A percentile compares a stretch with the other conserved stretches of the same genome.
These are phyloP conservation scores for Ibycter americanus DNA, from an alignment of 2,797 vertebrate species.

Conservation along the genomic window DNA sequence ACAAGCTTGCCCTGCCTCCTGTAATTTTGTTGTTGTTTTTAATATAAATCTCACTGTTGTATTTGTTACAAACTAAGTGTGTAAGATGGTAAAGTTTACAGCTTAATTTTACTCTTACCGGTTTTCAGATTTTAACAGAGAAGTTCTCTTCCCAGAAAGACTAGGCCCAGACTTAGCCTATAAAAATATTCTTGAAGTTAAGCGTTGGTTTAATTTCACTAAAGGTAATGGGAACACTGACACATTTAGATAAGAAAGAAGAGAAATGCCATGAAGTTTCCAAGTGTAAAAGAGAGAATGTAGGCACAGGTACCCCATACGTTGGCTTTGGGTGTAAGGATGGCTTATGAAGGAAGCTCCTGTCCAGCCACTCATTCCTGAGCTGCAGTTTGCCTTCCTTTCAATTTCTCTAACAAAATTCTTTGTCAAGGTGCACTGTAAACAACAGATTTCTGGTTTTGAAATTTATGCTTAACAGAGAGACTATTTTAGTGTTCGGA, in stretches of 20 bases:
- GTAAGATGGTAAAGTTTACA: neutral
- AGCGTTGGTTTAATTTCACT: neutral
- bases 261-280: neutral
- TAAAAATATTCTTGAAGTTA: neutral
- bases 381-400: neutral
- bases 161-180: neutral
- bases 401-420: neutral
- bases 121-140: neutral
- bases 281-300: neutral
- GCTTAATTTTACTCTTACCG: neutral
- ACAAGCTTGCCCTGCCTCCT: accelerated
- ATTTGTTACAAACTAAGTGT: neutral
- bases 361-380: neutral
- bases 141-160: neutral
- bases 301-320: accelerated
- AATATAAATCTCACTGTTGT: neutral
- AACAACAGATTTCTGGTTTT: neutral
- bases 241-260: neutral
- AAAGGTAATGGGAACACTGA: neutral
- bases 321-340: neutral
- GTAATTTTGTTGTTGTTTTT: neutral
- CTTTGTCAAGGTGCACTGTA: neutral
- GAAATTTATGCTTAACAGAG: neutral
- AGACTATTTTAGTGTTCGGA: neutral
- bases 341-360: neutral